phyloP scores from a whole-genome alignment of 2,113 vertebrate genomes.

The Paradisaea rubra region DNA sequence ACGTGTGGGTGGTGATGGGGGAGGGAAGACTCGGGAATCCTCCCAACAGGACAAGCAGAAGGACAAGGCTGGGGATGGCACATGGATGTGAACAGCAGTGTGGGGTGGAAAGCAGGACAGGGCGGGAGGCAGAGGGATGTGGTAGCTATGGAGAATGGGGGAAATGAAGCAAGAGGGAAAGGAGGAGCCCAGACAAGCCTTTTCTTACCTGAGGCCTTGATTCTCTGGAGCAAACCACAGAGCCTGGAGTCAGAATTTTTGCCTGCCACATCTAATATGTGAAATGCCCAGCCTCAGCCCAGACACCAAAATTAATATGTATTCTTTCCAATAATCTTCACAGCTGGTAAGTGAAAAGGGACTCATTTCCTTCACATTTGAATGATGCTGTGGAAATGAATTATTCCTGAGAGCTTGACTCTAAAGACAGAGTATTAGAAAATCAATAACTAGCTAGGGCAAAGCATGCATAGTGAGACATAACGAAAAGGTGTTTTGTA shows the following conservation, averaged over 20 bases:
- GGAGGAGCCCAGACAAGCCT: not conserved
- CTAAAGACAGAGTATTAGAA: not conserved
- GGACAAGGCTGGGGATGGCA: not conserved
- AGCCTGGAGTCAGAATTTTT: not conserved
- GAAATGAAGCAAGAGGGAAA: not conserved
- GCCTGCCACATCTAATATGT: not conserved
- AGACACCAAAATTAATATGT: not conserved
- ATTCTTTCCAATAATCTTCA: not conserved
- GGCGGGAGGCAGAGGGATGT: not conserved
- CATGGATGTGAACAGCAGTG: fast-evolving
- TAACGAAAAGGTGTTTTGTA: not conserved
- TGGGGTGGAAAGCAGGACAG: not conserved
- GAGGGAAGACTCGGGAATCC: not conserved
- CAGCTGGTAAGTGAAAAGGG: not conserved
- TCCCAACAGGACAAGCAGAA: not conserved
- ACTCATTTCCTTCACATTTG: not conserved
- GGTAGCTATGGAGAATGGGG: not conserved
- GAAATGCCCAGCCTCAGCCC: not conserved
- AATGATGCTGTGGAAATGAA: not conserved
- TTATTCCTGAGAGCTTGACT: not conserved
- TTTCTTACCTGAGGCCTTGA: not conserved
- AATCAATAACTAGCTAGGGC: not conserved
- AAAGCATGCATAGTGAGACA: not conserved
- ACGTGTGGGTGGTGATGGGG: not conserved
- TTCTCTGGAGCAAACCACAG: not conserved